phyloP scores from a whole-genome alignment of 2,888 invertebrate genomes.

The Phortica magna region DNA sequence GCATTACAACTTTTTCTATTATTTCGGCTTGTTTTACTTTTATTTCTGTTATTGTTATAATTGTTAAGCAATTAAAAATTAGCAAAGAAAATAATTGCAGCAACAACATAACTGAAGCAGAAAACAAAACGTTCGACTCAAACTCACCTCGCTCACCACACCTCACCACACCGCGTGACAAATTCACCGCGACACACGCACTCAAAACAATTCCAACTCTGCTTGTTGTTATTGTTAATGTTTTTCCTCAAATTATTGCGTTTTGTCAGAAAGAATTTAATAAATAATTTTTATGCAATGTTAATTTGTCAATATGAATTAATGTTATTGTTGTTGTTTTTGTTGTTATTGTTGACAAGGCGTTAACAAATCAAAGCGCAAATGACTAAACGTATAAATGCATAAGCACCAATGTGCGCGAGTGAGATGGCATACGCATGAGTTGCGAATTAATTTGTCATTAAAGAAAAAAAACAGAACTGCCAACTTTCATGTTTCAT shows the following conservation, averaged over 20 bases:
- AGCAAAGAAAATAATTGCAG: conserved; percentile 19
- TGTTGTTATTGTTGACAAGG: neutral
- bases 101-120: conserved; percentile 22
- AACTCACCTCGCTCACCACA: neutral
- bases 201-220: neutral
- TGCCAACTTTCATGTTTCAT: conserved; percentile 29
- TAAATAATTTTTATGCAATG: conserved; percentile 7
- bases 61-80: conserved; percentile 34
- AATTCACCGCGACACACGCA: too few species aligned
- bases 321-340: too few species aligned
- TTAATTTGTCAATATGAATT: neutral
- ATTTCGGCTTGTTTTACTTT: too few species aligned
- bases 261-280: conserved; percentile 1
- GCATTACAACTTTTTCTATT: neutral
- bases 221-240: neutral
- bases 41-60: neutral
- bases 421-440: neutral
- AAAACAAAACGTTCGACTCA: too few species aligned
- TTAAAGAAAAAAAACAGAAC: neutral
- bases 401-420: neutral
- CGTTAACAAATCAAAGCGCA: neutral
- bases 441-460: conserved; percentile 30
- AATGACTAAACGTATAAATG: neutral
- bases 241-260: neutral
- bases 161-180: neutral